phyloP scores from a whole-genome alignment of 2,888 invertebrate species.

The Tipula vernalis region DNA sequence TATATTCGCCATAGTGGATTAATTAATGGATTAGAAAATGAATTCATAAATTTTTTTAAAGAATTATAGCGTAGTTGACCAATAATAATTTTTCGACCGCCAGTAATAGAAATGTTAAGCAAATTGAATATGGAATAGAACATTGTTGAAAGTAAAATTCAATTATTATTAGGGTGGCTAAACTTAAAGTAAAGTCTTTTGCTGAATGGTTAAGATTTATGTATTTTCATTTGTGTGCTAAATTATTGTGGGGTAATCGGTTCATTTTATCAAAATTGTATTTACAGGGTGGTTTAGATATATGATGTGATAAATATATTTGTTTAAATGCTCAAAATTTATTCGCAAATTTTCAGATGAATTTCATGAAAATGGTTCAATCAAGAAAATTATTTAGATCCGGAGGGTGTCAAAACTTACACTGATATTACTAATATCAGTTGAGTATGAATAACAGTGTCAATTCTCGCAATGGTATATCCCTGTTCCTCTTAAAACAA shows the following conservation, averaged over 20 bases:
- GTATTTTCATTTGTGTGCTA: neutral
- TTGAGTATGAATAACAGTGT: no score
- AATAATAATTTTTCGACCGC: neutral
- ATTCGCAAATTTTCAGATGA: no score
- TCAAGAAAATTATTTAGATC: no score
- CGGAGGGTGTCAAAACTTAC: no score
- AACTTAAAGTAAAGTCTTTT: neutral
- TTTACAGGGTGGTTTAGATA: neutral
- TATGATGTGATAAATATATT: no score
- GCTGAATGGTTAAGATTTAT: neutral
- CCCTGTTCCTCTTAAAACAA: no score
- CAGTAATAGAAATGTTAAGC: neutral
- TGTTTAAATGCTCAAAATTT: no score
- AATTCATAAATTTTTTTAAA: neutral
- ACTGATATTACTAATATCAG: no score
- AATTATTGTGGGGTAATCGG: neutral
- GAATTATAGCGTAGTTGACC: neutral
- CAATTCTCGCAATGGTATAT: no score
- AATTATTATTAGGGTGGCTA: neutral
- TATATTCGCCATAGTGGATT: neutral
- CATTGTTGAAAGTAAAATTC: neutral
- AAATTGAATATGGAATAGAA: neutral
- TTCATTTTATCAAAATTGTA: neutral
- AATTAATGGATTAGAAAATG: neutral
- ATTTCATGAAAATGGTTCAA: no score